Percentiles rank a stretch among this genome's conserved stretches.
These are phyloP conservation scores for Drosophila nasuta DNA, from an alignment of 1,140 invertebrate species.

Conservation along the genomic window DNA sequence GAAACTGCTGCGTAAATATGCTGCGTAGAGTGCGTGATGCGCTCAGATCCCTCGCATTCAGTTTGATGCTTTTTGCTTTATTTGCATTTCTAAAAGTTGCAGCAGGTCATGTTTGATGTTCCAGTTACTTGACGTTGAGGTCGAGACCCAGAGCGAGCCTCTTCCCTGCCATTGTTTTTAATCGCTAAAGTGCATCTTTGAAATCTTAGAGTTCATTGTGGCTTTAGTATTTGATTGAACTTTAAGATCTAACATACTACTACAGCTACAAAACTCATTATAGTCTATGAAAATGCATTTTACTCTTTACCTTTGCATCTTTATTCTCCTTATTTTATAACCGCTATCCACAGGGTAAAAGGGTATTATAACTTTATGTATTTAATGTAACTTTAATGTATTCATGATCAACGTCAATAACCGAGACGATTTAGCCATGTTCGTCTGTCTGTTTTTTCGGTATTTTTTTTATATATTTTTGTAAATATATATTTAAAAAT, in stretches of 20 bases:
- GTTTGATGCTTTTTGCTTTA: slow-evolving; percentile 39
- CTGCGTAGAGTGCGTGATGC: slow-evolving; percentile 45
- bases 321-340: too few species aligned
- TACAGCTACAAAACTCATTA: not conserved
- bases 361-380: too few species aligned
- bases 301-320: not conserved
- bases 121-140: slow-evolving; percentile 18
- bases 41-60: slow-evolving; percentile 10
- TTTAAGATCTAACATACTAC: not conserved
- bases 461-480: too few species aligned
- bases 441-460: too few species aligned
- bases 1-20: slow-evolving; percentile 55
- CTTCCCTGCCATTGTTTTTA: slow-evolving; percentile 61
- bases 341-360: too few species aligned
- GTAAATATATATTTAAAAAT: too few species aligned
- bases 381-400: too few species aligned
- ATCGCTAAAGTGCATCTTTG: slow-evolving; percentile 65
- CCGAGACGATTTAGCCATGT: too few species aligned
- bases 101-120: slow-evolving; percentile 34
- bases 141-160: not conserved
- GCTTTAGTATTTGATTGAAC: not conserved
- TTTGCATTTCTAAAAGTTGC: slow-evolving; percentile 23
- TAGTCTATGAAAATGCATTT: slow-evolving; percentile 23
- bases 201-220: slow-evolving; percentile 12
- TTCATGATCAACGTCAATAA: too few species aligned